A percentile compares a stretch with the other conserved stretches of the same genome.
phyloP scores from a whole-genome alignment of 2,797 vertebrate genomes.

The Lepilemur septentrionalis region DNA sequence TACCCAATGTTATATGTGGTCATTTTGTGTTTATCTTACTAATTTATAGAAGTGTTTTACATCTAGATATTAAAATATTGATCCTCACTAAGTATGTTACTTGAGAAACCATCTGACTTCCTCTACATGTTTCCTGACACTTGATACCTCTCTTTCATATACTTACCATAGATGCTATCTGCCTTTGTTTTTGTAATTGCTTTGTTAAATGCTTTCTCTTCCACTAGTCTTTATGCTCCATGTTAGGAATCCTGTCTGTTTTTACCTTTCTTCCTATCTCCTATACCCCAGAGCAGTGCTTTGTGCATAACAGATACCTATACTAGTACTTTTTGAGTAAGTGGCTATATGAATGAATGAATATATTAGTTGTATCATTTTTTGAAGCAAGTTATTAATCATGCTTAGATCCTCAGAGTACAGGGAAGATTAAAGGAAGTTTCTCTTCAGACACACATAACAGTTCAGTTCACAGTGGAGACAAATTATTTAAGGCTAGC shows the following conservation, averaged over 20 bases:
- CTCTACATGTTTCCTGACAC: neutral
- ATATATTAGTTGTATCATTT: constrained; percentile 1
- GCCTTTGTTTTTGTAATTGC: neutral
- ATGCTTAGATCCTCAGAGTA: constrained; percentile 32
- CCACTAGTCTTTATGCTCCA: neutral
- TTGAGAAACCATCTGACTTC: neutral
- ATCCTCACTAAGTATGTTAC: neutral
- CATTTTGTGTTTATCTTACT: neutral
- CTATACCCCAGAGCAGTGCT: neutral
- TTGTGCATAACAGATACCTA: neutral
- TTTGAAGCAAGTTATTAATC: constrained; percentile 54
- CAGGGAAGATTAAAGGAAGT: constrained; percentile 3
- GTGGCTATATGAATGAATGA: neutral
- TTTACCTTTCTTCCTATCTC: neutral
- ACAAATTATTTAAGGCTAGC: constrained; percentile 41
- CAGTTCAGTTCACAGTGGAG: neutral
- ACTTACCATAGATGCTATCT: neutral
- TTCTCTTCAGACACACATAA: neutral
- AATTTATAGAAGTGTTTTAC: neutral
- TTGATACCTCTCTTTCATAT: neutral
- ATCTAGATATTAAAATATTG: neutral
- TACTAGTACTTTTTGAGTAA: neutral
- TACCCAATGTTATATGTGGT: neutral
- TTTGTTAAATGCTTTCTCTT: neutral
- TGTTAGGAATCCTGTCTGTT: neutral